Evolutionary conservation across 2,888 invertebrate genomes (phyloP).

Genomic region (Allophyes oxyacanthae): DNA sequence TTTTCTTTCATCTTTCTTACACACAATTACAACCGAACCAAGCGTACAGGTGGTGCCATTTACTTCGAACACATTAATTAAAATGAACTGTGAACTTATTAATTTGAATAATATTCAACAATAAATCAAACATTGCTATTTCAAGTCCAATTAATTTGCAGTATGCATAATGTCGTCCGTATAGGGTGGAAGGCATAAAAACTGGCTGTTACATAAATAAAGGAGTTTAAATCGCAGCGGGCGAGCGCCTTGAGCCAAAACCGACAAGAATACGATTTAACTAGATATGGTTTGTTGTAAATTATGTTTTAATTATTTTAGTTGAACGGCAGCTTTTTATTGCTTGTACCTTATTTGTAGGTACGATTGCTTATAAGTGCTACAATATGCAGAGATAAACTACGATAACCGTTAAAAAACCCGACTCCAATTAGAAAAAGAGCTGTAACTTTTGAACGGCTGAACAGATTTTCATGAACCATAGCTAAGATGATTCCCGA

Average conservation of each 20-base stretch:
- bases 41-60: slow-evolving; percentile 3
- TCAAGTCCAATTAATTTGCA: slow-evolving; percentile 40
- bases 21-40: slow-evolving; percentile 10
- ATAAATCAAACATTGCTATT: slow-evolving; percentile 28
- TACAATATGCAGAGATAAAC: slow-evolving; percentile 3
- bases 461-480: no score
- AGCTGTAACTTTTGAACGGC: no score
- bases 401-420: no score
- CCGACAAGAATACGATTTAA: slow-evolving; percentile 9
- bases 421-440: no score
- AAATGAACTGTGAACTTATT: slow-evolving; percentile 19
- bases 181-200: slow-evolving; percentile 29
- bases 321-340: slow-evolving; percentile 22
- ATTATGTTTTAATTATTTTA: slow-evolving; percentile 41
- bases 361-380: slow-evolving; percentile 22
- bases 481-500: no score
- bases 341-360: slow-evolving; percentile 7
- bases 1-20: no score
- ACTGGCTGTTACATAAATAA: slow-evolving; percentile 17
- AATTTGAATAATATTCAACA: slow-evolving; percentile 19
- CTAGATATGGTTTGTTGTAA: slow-evolving; percentile 35
- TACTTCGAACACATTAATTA: slow-evolving; percentile 15
- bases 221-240: slow-evolving; percentile 39
- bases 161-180: slow-evolving; percentile 15
- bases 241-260: slow-evolving; percentile 47